Conservation (phyloP, 2,888 invertebrate species). For the Phrixothrix hirtus region DNA sequence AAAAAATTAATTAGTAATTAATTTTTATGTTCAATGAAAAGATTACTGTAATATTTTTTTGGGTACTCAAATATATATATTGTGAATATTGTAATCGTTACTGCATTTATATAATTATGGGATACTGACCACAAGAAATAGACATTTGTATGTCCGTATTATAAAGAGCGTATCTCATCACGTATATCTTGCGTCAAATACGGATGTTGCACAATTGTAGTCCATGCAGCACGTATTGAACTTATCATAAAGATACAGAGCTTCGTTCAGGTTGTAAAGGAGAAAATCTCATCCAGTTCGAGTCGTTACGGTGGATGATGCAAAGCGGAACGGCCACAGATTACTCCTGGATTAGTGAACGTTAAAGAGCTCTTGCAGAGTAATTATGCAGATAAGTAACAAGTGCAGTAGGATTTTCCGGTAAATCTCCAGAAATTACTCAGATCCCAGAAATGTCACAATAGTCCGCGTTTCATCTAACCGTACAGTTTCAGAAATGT, state of each 20-base stretch:
- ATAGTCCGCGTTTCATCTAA: constrained; percentile 5
- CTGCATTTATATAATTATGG: no score
- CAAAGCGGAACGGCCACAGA: constrained; percentile 25
- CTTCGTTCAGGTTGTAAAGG: constrained; percentile 13
- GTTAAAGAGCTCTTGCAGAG: constrained; percentile 26
- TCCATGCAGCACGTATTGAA: background rate
- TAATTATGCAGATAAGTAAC: constrained; percentile 34
- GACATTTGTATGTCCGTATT: no score
- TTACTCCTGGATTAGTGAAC: constrained; percentile 26
- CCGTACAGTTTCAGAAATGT: constrained; percentile 1
- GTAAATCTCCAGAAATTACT: constrained; percentile 22
- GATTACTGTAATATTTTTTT: no score
- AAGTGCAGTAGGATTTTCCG: constrained; percentile 18
- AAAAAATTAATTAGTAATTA: no score
- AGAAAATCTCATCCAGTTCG: constrained; percentile 17
- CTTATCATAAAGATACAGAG: background rate
- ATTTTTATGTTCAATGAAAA: no score
- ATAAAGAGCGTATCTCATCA: no score
- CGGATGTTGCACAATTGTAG: background rate
- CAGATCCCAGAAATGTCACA: constrained; percentile 4
- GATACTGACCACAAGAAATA: no score
- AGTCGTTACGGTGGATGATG: constrained; percentile 20
- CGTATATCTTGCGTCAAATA: no score
- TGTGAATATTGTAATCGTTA: no score
- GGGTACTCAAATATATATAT: no score